Evolutionary conservation across 2,797 vertebrate species (phyloP).

Genomic region (Neostethus bicornis): DNA sequence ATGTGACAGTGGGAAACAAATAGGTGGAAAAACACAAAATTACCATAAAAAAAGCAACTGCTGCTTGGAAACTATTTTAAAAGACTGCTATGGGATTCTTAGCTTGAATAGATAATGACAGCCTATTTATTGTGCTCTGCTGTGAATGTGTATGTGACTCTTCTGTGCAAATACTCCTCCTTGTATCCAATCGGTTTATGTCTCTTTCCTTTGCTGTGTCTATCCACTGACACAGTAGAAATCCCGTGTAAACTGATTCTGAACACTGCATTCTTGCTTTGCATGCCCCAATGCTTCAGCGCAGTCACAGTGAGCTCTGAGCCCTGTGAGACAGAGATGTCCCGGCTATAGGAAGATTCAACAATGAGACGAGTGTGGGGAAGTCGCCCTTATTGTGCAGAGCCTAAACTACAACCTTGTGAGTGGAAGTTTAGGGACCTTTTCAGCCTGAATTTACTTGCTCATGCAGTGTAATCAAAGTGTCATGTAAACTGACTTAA

Average conservation of each 20-base stretch:
- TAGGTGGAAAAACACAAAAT: constrained; percentile 13
- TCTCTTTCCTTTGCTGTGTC: constrained; percentile 15
- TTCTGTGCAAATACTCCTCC: constrained; percentile 10
- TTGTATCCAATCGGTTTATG: constrained; percentile 15
- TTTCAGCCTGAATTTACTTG: no score
- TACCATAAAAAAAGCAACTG: constrained; percentile 4
- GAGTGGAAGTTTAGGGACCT: constrained; percentile 35
- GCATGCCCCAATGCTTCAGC: constrained; percentile 29
- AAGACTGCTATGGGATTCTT: background rate
- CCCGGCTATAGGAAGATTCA: constrained; percentile 41
- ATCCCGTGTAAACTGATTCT: constrained; percentile 55
- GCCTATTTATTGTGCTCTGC: background rate
- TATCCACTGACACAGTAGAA: constrained; percentile 18
- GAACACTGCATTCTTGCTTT: constrained; percentile 46
- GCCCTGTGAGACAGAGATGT: constrained; percentile 56
- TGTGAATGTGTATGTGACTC: background rate
- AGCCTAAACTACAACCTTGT: constrained; percentile 27
- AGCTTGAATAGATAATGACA: background rate
- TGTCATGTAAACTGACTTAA: no score
- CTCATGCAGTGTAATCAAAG: no score
- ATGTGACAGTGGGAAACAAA: constrained; percentile 18
- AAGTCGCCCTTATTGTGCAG: constrained; percentile 12
- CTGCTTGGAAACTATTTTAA: background rate
- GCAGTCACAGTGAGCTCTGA: constrained; percentile 14
- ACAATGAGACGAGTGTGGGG: constrained; percentile 56